Base-by-base conservation (phyloP, 2,113 vertebrate genomes). In the Cyanoramphus novaezelandiae region DNA sequence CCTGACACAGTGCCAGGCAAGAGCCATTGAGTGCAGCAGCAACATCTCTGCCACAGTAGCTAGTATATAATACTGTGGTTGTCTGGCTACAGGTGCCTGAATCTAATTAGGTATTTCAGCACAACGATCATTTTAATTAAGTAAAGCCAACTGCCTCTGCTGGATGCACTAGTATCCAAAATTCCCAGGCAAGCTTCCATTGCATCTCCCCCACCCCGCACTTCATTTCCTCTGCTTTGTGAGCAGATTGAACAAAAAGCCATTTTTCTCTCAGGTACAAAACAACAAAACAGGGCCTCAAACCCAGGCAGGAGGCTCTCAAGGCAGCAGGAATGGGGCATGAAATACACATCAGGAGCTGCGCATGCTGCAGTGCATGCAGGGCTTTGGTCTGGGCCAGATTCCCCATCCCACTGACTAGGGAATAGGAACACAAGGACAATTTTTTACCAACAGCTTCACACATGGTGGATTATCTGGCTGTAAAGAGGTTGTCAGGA, bases 51-150 rank as follows among this genome's bases (percentile, higher is more conserved):
- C 89, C 84, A 44, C 0, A 0, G 46, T 3, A 81, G 83, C 81
- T 74, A 60, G 9, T 2, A 49, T 75, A 65, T 35, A 80, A 91
- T 69, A 4, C 78, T 69, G 78, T 27, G 10, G 24, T 65, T 93
- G 69, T 95, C 89, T 93, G 83, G 69, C 94, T 87, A 92, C 94
- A 95, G 94, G 91, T 96, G 84, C 70, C 89, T 82, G 89, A 79
- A 85, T 91, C 75, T 95, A 88, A 94, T 97, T 94, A 93, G 78
- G 49, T 90, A 89, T 91, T 81, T 94, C 91, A 91, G 93, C 94
- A 88, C 59, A n/a, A 72, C 0, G 3, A 82, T 72, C 21, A 74
- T 95, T 95, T 96, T 94, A 92, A 93, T 96, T 89, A 96, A 91
- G 78, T 57, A 84, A 89, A 94, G 84, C 95, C 87, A 94, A 95